phyloP scores from a whole-genome alignment of 2,888 invertebrate genomes.

The Dione vanillae region DNA sequence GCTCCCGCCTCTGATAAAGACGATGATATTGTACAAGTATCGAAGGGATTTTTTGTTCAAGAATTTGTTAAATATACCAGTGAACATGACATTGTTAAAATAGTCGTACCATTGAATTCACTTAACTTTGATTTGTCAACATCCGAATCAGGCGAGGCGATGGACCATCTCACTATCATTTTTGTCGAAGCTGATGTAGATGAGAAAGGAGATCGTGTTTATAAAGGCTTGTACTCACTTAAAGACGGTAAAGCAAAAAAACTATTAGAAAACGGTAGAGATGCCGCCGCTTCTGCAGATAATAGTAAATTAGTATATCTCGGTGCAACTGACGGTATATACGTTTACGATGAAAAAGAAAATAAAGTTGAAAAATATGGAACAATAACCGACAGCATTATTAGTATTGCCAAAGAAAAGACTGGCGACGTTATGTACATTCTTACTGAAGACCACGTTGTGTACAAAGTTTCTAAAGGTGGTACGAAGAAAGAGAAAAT shows the following conservation, averaged over 20 bases:
- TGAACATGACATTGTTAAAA: constrained; percentile 49
- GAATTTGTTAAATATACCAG: constrained; percentile 38
- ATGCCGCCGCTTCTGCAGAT: constrained; percentile 54
- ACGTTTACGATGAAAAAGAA: constrained; percentile 52
- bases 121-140: constrained; percentile 46
- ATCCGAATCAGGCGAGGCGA: constrained; percentile 27
- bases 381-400: constrained; percentile 49
- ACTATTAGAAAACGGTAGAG: constrained; percentile 58
- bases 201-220: constrained; percentile 38
- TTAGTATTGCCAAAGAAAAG: constrained; percentile 47
- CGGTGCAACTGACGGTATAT: constrained; percentile 62
- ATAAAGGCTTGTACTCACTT: constrained; percentile 14
- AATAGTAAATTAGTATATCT: constrained; percentile 56
- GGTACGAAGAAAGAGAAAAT: constrained; percentile 63
- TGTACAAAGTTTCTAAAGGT: constrained; percentile 65
- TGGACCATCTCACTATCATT: constrained; percentile 32
- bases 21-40: constrained; percentile 38
- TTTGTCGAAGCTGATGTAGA: constrained; percentile 50
- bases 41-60: constrained; percentile 36
- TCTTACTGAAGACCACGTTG: constrained; percentile 58
- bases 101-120: constrained; percentile 49
- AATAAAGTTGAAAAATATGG: constrained; percentile 50
- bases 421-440: constrained; percentile 58
- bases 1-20: constrained; percentile 42
- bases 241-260: constrained; percentile 51